These are phyloP conservation scores for Amblyraja radiata DNA, from an alignment of 2,797 vertebrate genomes.

Conservation along the genomic window DNA sequence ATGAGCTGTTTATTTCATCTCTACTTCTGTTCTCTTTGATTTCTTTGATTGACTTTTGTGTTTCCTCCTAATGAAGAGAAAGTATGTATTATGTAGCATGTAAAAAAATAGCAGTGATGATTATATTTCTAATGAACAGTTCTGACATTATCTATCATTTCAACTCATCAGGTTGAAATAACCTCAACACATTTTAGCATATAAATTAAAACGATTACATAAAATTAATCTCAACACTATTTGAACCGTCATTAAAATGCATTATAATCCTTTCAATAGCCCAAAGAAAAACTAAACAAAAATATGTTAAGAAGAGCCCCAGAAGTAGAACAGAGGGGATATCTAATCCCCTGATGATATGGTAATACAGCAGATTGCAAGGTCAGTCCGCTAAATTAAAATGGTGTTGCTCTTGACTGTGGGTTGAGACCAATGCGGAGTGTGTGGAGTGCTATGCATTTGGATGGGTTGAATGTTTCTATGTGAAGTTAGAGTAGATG, in stretches of 20 bases:
- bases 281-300: neutral
- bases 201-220: neutral
- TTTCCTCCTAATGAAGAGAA: slow-evolving; percentile 24
- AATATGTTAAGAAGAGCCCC: neutral
- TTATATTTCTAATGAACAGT: neutral
- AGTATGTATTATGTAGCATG: neutral
- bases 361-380: no score
- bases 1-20: neutral
- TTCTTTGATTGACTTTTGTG: neutral
- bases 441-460: no score
- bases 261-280: neutral
- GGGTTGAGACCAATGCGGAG: no score
- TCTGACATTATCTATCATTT: neutral
- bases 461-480: no score
- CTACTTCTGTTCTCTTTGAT: slow-evolving; percentile 18
- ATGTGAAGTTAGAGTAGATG: no score
- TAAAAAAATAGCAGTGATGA: neutral
- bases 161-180: neutral
- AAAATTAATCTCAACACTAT: neutral
- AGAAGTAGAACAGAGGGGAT: neutral
- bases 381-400: no score
- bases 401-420: no score
- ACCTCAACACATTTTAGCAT: neutral
- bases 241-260: neutral
- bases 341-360: neutral